Percentiles rank a stretch among this genome's conserved stretches.
Evolutionary conservation across 1,140 invertebrate species (phyloP).

Genomic region (Scaptomyza pallida): DNA sequence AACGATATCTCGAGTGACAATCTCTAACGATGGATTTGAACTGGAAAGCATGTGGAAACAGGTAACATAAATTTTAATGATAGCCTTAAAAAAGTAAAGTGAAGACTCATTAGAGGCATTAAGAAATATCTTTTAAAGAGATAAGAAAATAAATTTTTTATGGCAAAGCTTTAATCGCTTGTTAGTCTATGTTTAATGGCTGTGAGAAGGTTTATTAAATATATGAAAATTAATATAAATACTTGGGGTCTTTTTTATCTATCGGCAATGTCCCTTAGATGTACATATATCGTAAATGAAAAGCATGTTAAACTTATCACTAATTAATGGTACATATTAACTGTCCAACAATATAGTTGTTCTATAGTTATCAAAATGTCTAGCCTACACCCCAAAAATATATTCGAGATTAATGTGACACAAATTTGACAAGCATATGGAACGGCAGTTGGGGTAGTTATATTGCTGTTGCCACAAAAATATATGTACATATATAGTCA

Average conservation of each 20-base stretch:
- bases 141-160: conserved; percentile 9
- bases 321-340: conserved; percentile 29
- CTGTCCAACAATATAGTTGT: conserved; percentile 2
- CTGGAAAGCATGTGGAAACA: conserved; percentile 18
- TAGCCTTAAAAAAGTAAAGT: neutral
- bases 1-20: conserved; percentile 42
- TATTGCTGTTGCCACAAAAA: conserved; percentile 3
- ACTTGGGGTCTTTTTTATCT: too few relatives aligned
- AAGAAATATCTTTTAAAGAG: neutral
- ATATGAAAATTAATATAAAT: too few relatives aligned
- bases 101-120: conserved; percentile 1
- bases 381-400: neutral
- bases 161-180: neutral
- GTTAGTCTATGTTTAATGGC: too few relatives aligned
- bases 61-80: conserved; percentile 16
- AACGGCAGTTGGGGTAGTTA: conserved; percentile 7
- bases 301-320: conserved; percentile 27
- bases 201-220: neutral
- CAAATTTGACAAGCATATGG: conserved; percentile 65
- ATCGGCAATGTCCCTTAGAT: conserved; percentile 22
- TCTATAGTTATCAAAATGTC: conserved; percentile 4
- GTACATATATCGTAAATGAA: neutral
- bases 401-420: conserved; percentile 58
- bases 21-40: conserved; percentile 17
- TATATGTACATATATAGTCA: conserved; percentile 10